phyloP scores from a whole-genome alignment of 2,113 vertebrate species.

The Oncorhynchus mykiss region DNA sequence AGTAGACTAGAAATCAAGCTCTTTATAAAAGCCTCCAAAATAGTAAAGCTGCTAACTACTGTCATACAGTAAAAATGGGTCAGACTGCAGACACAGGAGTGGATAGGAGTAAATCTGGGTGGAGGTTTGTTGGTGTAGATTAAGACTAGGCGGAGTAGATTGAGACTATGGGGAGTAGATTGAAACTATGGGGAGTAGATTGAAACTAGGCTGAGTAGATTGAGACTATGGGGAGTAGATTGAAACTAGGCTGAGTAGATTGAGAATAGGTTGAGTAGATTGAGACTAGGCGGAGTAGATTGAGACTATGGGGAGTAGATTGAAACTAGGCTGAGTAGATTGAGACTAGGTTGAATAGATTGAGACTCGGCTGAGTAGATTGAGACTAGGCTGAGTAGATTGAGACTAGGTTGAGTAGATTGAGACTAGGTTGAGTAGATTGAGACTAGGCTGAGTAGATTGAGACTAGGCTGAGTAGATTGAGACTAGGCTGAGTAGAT shows the following conservation, averaged over 20 bases:
- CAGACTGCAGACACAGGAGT: neutral
- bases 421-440: neutral
- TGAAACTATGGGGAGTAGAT: neutral
- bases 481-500: neutral
- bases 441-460: neutral
- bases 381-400: conserved; percentile 20
- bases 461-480: neutral
- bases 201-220: conserved; percentile 19
- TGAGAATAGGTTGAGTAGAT: neutral
- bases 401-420: neutral
- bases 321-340: neutral
- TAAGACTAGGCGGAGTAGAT: conserved; percentile 20
- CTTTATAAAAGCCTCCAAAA: neutral
- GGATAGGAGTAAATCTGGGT: neutral
- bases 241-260: neutral
- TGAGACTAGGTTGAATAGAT: conserved; percentile 34
- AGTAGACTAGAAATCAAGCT: neutral
- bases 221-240: neutral
- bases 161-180: neutral
- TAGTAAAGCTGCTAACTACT: no score
- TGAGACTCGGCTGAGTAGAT: no score
- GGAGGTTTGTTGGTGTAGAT: neutral
- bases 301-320: neutral
- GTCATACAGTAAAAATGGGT: neutral
- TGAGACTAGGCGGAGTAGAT: neutral